phyloP scores from a whole-genome alignment of 2,113 vertebrate genomes.

The Micronycteris hirsuta region DNA sequence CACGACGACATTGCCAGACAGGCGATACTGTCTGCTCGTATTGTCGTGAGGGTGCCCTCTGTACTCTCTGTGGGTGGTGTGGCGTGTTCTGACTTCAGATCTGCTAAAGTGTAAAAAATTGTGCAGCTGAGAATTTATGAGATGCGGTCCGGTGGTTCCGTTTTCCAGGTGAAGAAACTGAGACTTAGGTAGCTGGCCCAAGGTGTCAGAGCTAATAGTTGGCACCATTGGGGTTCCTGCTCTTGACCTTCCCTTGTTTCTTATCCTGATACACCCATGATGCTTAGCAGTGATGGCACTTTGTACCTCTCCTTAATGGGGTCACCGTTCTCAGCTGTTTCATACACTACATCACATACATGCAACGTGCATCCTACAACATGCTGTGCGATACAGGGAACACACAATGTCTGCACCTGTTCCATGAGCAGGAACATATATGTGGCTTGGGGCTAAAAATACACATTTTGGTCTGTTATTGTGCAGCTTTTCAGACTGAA shows the following conservation, averaged over 20 bases:
- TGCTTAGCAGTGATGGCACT: background rate
- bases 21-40: no score
- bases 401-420: background rate
- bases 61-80: background rate
- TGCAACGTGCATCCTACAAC: accelerated
- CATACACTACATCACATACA: accelerated
- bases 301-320: background rate
- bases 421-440: background rate
- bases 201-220: background rate
- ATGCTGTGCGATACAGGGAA: accelerated
- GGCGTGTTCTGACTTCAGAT: background rate
- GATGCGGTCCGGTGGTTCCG: no score
- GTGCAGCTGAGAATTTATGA: background rate
- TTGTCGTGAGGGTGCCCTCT: no score
- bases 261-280: background rate
- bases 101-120: background rate
- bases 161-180: background rate
- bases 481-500: background rate
- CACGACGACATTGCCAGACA: background rate
- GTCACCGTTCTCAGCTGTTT: background rate
- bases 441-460: background rate
- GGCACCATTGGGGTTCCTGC: background rate
- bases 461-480: background rate
- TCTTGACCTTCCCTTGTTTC: background rate
- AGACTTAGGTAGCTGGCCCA: background rate